Conservation (phyloP, 2,113 vertebrate genomes). For the Psittacara wagleri region DNA sequence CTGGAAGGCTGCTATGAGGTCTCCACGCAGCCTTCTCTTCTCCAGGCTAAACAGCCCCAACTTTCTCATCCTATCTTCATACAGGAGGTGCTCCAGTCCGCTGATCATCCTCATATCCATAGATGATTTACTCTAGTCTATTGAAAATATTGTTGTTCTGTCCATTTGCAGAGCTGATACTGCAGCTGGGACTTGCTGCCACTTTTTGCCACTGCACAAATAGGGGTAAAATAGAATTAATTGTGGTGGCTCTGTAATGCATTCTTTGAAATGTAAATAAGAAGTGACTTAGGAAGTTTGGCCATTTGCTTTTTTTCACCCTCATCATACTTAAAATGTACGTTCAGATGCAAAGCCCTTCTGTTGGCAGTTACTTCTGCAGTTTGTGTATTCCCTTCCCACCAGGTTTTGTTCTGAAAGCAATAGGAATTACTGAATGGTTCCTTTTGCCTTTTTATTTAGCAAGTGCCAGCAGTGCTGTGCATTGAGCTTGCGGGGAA, state of each 20-base stretch:
- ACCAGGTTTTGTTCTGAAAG: constrained; percentile 36
- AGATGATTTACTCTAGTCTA: background rate
- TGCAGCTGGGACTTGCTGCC: background rate
- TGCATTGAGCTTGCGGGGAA: background rate
- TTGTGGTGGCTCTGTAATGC: background rate
- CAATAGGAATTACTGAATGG: constrained; percentile 40
- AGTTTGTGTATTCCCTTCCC: constrained; percentile 23
- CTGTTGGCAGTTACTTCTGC: constrained; percentile 1
- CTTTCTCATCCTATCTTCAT: too few species aligned
- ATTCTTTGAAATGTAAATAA: background rate
- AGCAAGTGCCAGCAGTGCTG: constrained; percentile 31
- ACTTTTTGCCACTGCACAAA: background rate
- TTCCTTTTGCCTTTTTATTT: constrained; percentile 47
- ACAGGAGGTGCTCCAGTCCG: too few species aligned
- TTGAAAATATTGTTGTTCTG: background rate
- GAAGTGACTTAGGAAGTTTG: constrained; percentile 19
- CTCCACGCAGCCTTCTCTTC: too few species aligned
- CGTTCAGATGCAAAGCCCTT: constrained; percentile 23
- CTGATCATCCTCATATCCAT: too few species aligned
- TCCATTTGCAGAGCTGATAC: background rate
- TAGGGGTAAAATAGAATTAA: background rate
- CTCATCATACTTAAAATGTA: background rate
- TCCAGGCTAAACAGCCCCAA: too few species aligned
- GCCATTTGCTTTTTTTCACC: background rate
- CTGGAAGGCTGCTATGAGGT: too few species aligned